phyloP scores from a whole-genome alignment of 2,113 vertebrate genomes.

The Spea bombifrons region DNA sequence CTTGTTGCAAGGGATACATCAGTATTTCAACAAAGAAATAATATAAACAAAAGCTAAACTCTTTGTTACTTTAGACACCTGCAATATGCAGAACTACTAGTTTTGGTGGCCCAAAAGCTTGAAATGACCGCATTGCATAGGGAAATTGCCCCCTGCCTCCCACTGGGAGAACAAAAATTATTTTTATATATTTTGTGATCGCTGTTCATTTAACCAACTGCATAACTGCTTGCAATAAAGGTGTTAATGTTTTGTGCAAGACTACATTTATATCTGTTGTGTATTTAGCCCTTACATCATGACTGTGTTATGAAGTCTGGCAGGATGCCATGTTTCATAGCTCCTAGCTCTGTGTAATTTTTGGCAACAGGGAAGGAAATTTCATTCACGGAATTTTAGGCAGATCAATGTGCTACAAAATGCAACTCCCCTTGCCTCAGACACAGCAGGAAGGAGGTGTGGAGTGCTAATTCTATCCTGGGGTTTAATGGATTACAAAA shows the following conservation, averaged over 20 bases:
- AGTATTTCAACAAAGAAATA: too few relatives aligned
- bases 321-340: constrained; percentile 55
- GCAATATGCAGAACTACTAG: too few relatives aligned
- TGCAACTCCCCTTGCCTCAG: neutral
- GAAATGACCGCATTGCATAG: too few relatives aligned
- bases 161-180: too few relatives aligned
- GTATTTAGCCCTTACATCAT: constrained; percentile 66
- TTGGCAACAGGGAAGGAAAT: constrained; percentile 61
- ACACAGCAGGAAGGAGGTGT: neutral
- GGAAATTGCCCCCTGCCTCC: too few relatives aligned
- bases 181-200: too few relatives aligned
- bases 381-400: constrained; percentile 57
- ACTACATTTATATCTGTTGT: constrained; percentile 49
- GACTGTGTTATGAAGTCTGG: constrained; percentile 67
- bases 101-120: too few relatives aligned
- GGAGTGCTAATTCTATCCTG: neutral
- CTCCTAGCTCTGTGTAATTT: constrained; percentile 50
- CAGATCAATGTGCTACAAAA: constrained; percentile 52
- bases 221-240: constrained; percentile 20
- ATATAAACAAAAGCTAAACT: too few relatives aligned
- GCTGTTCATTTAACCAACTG: too few relatives aligned
- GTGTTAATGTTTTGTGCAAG: constrained; percentile 51
- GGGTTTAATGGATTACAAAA: constrained; percentile 55
- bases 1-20: too few relatives aligned
- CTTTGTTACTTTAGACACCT: too few relatives aligned